Base-by-base conservation (phyloP, 2,888 invertebrate species). In the Lasioglossum calceatum region DNA sequence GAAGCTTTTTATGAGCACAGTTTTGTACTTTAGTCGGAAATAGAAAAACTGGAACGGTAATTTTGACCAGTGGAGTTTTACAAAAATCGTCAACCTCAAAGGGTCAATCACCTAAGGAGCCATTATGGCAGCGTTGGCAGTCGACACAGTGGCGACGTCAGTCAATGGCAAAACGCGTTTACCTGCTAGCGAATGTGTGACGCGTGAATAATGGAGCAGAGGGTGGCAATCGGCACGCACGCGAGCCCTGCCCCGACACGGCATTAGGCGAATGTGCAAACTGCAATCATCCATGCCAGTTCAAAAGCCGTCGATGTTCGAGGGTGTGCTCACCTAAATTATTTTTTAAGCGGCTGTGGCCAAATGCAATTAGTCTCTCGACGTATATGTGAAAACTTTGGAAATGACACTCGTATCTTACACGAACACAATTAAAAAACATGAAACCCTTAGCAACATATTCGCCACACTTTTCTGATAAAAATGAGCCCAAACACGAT, bases 201-300 rank as follows among this genome's bases (percentile, higher is more conserved):
- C 64, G 70, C 64, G 72, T 85, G 77, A 88, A 88, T 88, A 87
- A 87, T 88, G 64, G 73, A 87, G 27, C 67, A 82, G 76, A 42
- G 71, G 81, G 12, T 32, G n/a, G 58, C 74, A 81, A 86, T 87
- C 78, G 32, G 67, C 67, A 67, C 36, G 67, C 67, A 79, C 82
- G 80, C 78, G 67, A 79, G n/a, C 32, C 39, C 42, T 71, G 10
- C 7, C 39, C 42, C 58, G 39, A 4, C 23, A 36, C 4, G 42
- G 10, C 67, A 50, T 58, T 72, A 64, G 36, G n/a, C 12, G 14
- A 27, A 54, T 32, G 47, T 70, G 58, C 32, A 64, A 27, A 77
- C 71, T 39, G 47, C 54, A 70, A 77, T 16, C 42, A 50, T 16
- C 12, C 74, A 71, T 32, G 2, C 2, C 39, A 70, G 70, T 74